Evolutionary conservation across 2,113 vertebrate genomes (phyloP).

Genomic region (Bothrops jararaca): DNA sequence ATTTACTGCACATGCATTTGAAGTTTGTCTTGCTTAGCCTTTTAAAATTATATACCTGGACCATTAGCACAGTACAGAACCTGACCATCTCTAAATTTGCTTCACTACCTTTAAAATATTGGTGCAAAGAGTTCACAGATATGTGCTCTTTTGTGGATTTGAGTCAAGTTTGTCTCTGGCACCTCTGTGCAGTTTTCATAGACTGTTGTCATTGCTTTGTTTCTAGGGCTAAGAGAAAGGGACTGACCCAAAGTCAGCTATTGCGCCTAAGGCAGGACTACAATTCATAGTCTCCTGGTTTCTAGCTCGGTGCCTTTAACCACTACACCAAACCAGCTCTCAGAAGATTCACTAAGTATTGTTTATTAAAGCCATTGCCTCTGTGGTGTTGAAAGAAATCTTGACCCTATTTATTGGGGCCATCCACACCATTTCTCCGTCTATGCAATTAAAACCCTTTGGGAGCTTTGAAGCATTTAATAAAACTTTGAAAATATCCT

Average conservation of each 20-base stretch:
- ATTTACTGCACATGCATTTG: neutral
- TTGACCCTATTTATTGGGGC: constrained; percentile 11
- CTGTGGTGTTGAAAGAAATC: constrained; percentile 1
- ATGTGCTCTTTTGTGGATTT: neutral
- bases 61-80: neutral
- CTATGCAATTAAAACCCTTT: constrained; percentile 28
- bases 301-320: neutral
- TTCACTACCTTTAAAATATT: neutral
- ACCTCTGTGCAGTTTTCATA: neutral
- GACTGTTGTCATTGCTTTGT: neutral
- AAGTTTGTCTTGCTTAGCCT: neutral
- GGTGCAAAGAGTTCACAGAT: neutral
- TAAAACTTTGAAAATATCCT: constrained; percentile 50
- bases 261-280: neutral
- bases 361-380: neutral
- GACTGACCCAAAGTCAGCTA: neutral
- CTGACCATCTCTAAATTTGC: neutral
- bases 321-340: neutral
- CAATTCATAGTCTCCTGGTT: neutral
- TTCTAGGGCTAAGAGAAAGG: neutral
- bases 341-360: neutral
- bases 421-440: constrained; percentile 14
- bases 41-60: neutral
- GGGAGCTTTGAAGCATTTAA: constrained; percentile 43
- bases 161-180: neutral